Conservation (phyloP, 2,113 vertebrate species). For the Heterotilapia buettikoferi region DNA sequence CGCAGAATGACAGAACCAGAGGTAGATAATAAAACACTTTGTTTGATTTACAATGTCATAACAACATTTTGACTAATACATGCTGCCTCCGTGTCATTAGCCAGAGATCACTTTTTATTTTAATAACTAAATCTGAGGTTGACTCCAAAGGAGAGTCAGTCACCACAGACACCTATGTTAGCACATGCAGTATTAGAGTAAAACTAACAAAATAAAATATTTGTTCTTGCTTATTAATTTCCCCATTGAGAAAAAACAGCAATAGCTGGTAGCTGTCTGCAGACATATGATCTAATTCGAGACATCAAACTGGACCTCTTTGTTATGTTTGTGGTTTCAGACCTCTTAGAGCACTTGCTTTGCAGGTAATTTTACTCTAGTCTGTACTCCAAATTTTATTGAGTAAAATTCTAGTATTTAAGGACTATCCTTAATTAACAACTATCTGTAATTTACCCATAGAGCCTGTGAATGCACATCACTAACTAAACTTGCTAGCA, state of each 20-base stretch:
- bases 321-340: neutral
- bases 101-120: neutral
- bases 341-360: neutral
- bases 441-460: neutral
- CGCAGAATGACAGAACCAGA: neutral
- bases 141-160: neutral
- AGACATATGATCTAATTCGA: neutral
- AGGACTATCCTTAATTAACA: neutral
- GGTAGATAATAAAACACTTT: neutral
- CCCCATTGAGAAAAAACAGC: neutral
- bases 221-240: neutral
- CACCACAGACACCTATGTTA: neutral
- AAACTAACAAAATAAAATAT: neutral
- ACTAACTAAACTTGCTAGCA: neutral
- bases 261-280: neutral
- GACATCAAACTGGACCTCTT: neutral
- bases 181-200: neutral
- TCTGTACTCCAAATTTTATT: neutral
- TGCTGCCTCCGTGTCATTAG: neutral
- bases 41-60: neutral
- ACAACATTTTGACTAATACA: neutral
- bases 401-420: rapidly evolving
- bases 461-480: rapidly evolving
- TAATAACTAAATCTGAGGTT: neutral
- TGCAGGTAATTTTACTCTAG: neutral